Percentiles rank a stretch among this genome's conserved stretches.
phyloP scores from a whole-genome alignment of 2,113 vertebrate genomes.

The Anthoscopus minutus region DNA sequence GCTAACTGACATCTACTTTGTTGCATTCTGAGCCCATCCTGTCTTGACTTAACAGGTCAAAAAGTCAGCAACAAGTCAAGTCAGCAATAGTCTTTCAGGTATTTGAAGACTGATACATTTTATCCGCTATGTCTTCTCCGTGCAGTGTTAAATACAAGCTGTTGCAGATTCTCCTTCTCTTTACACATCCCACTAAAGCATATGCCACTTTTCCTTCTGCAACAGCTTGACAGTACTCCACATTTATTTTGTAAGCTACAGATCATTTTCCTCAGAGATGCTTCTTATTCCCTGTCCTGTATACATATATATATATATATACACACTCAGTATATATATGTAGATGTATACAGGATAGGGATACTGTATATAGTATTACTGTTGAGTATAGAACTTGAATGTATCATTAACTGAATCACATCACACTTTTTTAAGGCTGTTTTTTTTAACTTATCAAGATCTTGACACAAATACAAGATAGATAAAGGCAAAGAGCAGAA shows the following conservation, averaged over 20 bases:
- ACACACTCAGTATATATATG: not conserved
- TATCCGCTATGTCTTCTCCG: not conserved
- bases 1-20: not conserved
- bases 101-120: not conserved
- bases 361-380: not conserved
- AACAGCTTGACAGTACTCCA: not conserved
- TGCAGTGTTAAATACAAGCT: not conserved
- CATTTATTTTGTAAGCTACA: not conserved
- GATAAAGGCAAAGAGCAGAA: not conserved
- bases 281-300: not conserved
- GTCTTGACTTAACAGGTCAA: not conserved
- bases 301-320: too few species aligned
- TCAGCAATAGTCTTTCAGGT: not conserved
- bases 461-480: not conserved
- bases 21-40: not conserved
- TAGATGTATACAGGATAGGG: not conserved
- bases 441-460: not conserved
- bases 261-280: not conserved
- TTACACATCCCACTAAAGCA: constrained; percentile 17
- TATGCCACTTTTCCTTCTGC: not conserved
- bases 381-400: not conserved
- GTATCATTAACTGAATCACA: not conserved
- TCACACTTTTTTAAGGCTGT: not conserved
- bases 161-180: not conserved
- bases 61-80: not conserved